phyloP scores from a whole-genome alignment of 2,797 vertebrate genomes.

The Vespertilio murinus region DNA sequence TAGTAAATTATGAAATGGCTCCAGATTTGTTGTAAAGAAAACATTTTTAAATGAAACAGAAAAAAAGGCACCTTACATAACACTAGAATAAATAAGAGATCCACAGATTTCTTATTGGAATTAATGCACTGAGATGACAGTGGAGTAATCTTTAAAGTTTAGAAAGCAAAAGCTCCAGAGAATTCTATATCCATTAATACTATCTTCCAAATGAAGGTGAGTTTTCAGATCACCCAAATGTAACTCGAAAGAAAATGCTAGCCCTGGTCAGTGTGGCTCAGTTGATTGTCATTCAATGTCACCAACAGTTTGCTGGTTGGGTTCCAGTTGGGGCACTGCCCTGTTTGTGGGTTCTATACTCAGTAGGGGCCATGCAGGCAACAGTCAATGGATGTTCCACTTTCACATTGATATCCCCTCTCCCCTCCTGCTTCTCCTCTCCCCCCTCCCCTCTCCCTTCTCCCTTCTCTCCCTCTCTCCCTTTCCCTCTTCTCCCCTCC shows the following conservation, averaged over 20 bases:
- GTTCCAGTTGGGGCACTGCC: too few species aligned
- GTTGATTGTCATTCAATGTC: too few species aligned
- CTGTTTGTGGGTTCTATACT: too few species aligned
- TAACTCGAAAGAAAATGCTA: conserved; percentile 2
- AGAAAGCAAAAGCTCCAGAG: background rate
- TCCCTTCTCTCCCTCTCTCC: too few species aligned
- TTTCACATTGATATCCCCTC: too few species aligned
- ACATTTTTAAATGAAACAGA: background rate
- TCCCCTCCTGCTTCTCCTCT: too few species aligned
- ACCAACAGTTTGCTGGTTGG: too few species aligned
- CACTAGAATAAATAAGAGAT: background rate
- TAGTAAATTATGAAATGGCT: background rate
- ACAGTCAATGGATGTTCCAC: too few species aligned
- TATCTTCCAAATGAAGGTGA: background rate
- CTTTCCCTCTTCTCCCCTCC: too few species aligned
- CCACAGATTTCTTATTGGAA: background rate
- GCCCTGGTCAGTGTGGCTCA: too few species aligned
- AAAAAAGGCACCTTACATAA: background rate
- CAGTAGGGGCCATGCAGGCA: too few species aligned
- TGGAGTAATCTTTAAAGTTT: background rate
- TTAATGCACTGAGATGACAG: background rate
- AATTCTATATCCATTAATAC: background rate
- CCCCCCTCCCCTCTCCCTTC: too few species aligned
- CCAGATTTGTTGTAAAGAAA: background rate
- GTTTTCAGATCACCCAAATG: background rate